Base-by-base conservation (phyloP, 1,140 invertebrate species). In the Formica exsecta region DNA sequence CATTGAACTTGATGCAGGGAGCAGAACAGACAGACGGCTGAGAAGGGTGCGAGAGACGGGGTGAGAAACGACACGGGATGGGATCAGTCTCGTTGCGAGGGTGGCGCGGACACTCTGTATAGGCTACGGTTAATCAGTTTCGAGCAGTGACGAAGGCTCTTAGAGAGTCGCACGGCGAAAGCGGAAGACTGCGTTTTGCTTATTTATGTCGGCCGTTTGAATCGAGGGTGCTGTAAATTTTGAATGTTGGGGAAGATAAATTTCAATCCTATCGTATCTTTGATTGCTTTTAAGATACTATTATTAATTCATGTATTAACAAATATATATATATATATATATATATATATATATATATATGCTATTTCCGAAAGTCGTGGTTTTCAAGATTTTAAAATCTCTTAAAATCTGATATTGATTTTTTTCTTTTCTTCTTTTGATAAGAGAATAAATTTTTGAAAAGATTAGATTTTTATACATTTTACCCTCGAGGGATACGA, bases 1-100 rank as follows among this genome's bases (percentile, higher is more conserved):
- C 88, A 81, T 88, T 81, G 88, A 89, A 79, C 88, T 80, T 76
- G 83, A 88, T 76, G 87, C 83, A 80, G 70, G 59, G 73, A 62
- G 44, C 44, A 54, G 81, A 76, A 85, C 73, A 76, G 81, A 85
- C 73, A 76, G 81, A 85, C 81, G 87, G 71, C 87, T 54, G 25
- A 44, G 59, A 77, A 80, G 87, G 81, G 61, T 76, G 73, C 73
- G 41, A 32, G 59, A 51, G 29, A 57, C 48, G 48, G 71, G 19
- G 13, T 38, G 29, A 32, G 54, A 2, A 19, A 73, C 32, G n/a
- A 41, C 3, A 19, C 0, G 5, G 16, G 9, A 19, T 16, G 25
- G 62, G 70, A 88, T 89, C 86, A 77, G 80, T 77, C 77, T 87
- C 70, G 54, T 54, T 65, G 51, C 79, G 41, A 75, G 70, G 65